phyloP scores from a whole-genome alignment of 2,888 invertebrate species.

The Myopa tessellatipennis region DNA sequence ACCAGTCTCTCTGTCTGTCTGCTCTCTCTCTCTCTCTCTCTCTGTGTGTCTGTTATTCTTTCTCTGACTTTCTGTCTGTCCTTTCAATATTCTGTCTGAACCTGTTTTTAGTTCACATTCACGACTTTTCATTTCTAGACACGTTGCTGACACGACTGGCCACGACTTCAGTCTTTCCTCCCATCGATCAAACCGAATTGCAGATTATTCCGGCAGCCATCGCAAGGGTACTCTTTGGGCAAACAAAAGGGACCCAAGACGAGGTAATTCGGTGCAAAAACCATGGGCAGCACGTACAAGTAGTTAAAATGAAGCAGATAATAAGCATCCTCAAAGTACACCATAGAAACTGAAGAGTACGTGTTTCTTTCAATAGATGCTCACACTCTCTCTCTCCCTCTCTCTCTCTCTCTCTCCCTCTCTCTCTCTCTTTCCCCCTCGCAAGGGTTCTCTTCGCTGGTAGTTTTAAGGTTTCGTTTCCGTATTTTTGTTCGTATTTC shows the following conservation, averaged over 20 bases:
- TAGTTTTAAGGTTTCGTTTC: background rate
- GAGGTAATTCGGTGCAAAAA: slow-evolving; percentile 25
- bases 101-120: background rate
- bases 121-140: slow-evolving; percentile 7
- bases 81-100: background rate
- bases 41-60: slow-evolving; percentile 10
- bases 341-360: slow-evolving; percentile 28
- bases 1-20: slow-evolving; percentile 4
- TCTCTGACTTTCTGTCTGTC: background rate
- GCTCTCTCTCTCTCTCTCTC: background rate
- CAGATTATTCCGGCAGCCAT: slow-evolving; percentile 20
- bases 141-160: slow-evolving; percentile 24
- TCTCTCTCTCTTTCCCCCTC: background rate
- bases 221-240: slow-evolving; percentile 6
- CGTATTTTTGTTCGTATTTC: slow-evolving; percentile 1
- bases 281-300: slow-evolving; percentile 33
- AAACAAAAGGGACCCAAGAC: slow-evolving; percentile 18
- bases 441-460: background rate
- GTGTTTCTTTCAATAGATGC: slow-evolving; percentile 29
- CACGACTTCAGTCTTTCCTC: slow-evolving; percentile 7
- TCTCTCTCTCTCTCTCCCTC: background rate
- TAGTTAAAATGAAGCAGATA: slow-evolving; percentile 39
- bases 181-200: slow-evolving; percentile 24
- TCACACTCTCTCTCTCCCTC: background rate
- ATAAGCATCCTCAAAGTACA: slow-evolving; percentile 34